These are phyloP conservation scores for Phasianus colchicus DNA, from an alignment of 2,113 vertebrate species.

Conservation along the genomic window DNA sequence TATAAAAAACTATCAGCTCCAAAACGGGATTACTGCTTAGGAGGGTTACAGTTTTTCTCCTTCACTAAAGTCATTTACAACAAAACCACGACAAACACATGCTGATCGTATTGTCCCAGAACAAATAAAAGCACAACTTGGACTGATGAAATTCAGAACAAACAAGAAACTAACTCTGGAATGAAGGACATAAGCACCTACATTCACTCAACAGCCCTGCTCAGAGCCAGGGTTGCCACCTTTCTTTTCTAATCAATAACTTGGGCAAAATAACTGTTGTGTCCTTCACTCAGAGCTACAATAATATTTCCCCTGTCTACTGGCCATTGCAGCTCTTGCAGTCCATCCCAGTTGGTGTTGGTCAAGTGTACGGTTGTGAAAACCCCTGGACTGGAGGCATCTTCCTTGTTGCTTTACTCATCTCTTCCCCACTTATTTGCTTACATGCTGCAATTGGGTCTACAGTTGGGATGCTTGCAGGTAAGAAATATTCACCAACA, in stretches of 20 bases:
- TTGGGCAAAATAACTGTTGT: neutral
- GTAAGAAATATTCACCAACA: constrained; percentile 58
- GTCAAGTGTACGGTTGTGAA: constrained; percentile 94
- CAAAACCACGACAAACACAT: neutral
- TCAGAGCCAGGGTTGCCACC: neutral
- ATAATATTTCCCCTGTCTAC: neutral
- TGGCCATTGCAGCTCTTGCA: constrained; percentile 83
- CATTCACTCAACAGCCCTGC: neutral
- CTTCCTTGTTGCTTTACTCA: constrained; percentile 88
- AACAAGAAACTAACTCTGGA: neutral
- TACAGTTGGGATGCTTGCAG: constrained; percentile 89
- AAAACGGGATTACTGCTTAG: no score
- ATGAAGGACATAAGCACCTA: neutral
- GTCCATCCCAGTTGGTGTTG: constrained; percentile 88
- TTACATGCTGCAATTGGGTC: constrained; percentile 91
- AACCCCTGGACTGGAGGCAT: constrained; percentile 92
- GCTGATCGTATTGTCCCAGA: neutral
- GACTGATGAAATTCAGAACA: neutral
- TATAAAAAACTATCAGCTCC: neutral
- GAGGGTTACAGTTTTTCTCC: neutral
- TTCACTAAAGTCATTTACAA: neutral
- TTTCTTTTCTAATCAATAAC: neutral
- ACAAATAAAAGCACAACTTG: neutral
- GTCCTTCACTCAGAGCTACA: neutral
- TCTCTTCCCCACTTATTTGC: constrained; percentile 92